Base-by-base conservation (phyloP, 2,888 invertebrate species). In the Apodemia duryi region DNA sequence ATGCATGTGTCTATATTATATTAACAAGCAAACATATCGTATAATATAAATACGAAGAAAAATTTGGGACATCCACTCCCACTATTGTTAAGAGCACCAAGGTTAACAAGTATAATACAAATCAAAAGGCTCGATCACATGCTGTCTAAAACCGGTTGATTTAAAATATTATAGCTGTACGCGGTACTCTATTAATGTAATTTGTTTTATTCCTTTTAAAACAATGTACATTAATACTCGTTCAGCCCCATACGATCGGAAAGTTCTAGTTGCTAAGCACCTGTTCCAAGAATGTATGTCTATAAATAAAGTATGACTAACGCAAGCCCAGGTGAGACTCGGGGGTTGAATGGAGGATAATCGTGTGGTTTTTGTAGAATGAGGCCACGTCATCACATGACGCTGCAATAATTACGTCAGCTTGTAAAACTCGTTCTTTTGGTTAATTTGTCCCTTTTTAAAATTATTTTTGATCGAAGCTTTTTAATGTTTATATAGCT, bases 281-380 rank as follows among this genome's bases (percentile, higher is more conserved):
- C 66, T 67, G 64, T 69, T 68, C 63, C 66, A 65, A 65, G 67
- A 62, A 65, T 65, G 69, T 69, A 70, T 62, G 68, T 49, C 70
- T 77, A 79, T 75, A 79, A 77, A 80, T 77, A 79, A 68, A 63
- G 66, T 61, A 67, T 85, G 85, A 86, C 70, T 83, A 85, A 85
- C 75, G 69, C 75, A 85, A 75, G 70, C 75, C 73, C 75, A 72
- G 74, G 82, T 81, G 79, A 75, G 73, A 75, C 72, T 71, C 74
- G 77, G 77, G 81, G 82, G 82, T 78, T 83, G 79, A 84, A 83
- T 82, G 79, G 77, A 77, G 83, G 77, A 79, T 75, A 74, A 71
- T 65, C 67, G 70, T 70, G 72, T 74, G 77, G 73, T 77, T 77
- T 77, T 73, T 72, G 69, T 66, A 38, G 64, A 60, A 72, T 73